phyloP scores from a whole-genome alignment of 2,113 vertebrate genomes.

The Solea senegalensis region DNA sequence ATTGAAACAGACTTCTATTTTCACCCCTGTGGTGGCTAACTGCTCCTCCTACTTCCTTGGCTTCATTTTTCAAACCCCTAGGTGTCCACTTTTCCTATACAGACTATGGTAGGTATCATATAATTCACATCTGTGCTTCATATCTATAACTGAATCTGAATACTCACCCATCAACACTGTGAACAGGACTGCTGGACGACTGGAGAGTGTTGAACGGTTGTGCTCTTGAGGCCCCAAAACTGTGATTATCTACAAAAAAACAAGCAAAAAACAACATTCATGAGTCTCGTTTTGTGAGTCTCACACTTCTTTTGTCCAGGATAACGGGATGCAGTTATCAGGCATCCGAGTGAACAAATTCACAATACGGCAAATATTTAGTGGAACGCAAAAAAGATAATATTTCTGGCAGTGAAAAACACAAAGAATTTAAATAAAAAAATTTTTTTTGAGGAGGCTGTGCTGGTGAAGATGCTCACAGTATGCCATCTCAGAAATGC shows the following conservation, averaged over 20 bases:
- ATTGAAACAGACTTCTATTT: too few relatives aligned
- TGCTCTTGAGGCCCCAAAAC: slow-evolving; percentile 71
- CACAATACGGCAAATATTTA: neutral
- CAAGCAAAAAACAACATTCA: neutral
- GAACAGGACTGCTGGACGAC: slow-evolving; percentile 87
- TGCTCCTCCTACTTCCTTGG: too few relatives aligned
- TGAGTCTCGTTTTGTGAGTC: neutral
- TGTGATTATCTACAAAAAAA: slow-evolving; percentile 47
- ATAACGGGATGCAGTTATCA: slow-evolving; percentile 8
- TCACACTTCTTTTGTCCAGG: neutral
- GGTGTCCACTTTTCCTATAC: too few relatives aligned
- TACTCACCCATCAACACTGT: slow-evolving; percentile 87
- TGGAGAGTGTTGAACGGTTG: slow-evolving; percentile 77
- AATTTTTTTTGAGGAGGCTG: neutral
- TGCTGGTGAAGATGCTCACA: neutral
- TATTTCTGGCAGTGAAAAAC: slow-evolving; percentile 8
- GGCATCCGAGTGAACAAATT: slow-evolving; percentile 1
- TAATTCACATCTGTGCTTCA: neutral
- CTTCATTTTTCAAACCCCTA: too few relatives aligned
- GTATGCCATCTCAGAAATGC: slow-evolving; percentile 7
- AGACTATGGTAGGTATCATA: neutral
- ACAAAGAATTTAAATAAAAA: neutral
- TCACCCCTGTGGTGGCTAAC: too few relatives aligned
- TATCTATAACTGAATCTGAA: neutral
- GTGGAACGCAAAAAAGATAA: slow-evolving; percentile 7